Percentiles rank a stretch among this genome's conserved stretches.
Conservation (phyloP, 2,797 vertebrate genomes). For the Todus mexicanus region DNA sequence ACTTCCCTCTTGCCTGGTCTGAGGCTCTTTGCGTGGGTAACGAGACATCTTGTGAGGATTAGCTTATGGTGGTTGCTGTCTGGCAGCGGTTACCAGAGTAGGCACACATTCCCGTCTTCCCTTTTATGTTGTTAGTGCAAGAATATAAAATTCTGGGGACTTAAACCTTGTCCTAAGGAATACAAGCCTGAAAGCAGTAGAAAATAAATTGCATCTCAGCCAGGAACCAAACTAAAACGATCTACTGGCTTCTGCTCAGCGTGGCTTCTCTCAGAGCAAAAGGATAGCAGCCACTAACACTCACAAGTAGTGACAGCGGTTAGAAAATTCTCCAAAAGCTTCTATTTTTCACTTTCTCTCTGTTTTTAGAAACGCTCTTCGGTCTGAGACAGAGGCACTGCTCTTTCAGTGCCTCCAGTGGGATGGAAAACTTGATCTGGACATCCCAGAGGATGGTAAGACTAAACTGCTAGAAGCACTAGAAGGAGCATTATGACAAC, state of each 20-base stretch:
- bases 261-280: neutral
- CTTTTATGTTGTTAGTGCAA: neutral
- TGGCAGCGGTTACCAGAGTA: neutral
- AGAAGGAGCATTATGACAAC: accelerated
- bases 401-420: slow-evolving; percentile 76
- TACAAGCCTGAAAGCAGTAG: neutral
- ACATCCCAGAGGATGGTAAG: slow-evolving; percentile 93
- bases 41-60: neutral
- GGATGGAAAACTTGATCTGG: slow-evolving; percentile 81
- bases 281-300: neutral
- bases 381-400: slow-evolving; percentile 78
- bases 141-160: neutral
- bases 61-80: neutral
- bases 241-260: neutral
- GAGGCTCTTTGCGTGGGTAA: neutral
- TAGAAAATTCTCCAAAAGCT: neutral
- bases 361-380: slow-evolving; percentile 78
- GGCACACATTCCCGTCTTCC: neutral
- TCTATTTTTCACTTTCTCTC: neutral
- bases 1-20: neutral
- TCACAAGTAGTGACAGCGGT: neutral
- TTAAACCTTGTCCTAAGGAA: neutral
- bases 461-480: neutral
- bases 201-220: neutral
- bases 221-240: neutral